A percentile compares a stretch with the other conserved stretches of the same genome.
Conservation (phyloP, 2,888 invertebrate genomes). For the Amphipyra berbera region DNA sequence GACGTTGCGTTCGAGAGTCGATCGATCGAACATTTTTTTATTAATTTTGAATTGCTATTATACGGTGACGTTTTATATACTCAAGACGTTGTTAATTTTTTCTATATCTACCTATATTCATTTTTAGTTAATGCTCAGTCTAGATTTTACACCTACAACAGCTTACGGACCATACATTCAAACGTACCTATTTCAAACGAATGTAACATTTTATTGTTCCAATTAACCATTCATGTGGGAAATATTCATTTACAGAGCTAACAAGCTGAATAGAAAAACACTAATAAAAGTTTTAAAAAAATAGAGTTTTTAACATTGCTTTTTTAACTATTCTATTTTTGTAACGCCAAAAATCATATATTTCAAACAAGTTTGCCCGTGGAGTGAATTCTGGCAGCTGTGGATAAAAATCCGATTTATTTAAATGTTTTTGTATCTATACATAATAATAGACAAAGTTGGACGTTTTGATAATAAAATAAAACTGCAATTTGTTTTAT, state of each 20-base stretch:
- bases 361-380: not conserved
- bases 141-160: too few relatives aligned
- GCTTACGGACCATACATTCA: too few relatives aligned
- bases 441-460: too few relatives aligned
- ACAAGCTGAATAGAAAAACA: not conserved
- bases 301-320: slow-evolving; percentile 5
- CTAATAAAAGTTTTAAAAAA: not conserved
- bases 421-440: not conserved
- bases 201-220: not conserved
- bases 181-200: too few relatives aligned
- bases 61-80: too few relatives aligned
- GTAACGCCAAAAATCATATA: not conserved
- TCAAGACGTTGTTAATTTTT: too few relatives aligned
- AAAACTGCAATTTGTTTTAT: too few relatives aligned
- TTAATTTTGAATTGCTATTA: too few relatives aligned
- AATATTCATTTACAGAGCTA: slow-evolving; percentile 1
- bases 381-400: not conserved
- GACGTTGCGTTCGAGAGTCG: too few relatives aligned
- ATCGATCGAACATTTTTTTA: too few relatives aligned
- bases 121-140: too few relatives aligned
- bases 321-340: not conserved
- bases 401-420: slow-evolving; percentile 18
- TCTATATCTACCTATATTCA: too few relatives aligned
- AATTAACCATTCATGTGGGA: slow-evolving; percentile 1
- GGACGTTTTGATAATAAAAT: not conserved